Evolutionary conservation across 2,113 vertebrate genomes (phyloP), one percentile per base, ranked within the genome.

Genomic region (Raja brachyura): DNA sequence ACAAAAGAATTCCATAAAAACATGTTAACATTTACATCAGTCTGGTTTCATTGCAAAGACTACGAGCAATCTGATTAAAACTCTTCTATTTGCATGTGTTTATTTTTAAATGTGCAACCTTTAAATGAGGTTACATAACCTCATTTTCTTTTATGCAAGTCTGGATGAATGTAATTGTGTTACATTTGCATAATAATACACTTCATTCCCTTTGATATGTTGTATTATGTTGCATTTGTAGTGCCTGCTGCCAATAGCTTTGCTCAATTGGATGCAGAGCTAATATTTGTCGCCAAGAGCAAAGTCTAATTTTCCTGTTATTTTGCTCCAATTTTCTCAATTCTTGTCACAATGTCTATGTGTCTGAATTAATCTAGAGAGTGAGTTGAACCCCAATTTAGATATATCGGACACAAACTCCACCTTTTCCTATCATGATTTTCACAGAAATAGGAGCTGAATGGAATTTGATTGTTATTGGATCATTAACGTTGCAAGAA

Each of bases 81-180:
- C 59, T 31, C 83, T 86, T n/a, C 16, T 86, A 86, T 86, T 61
- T n/a, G 59, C 22, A 31, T 86, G 83, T 13, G n/a, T 88, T 88
- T n/a, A 88, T 63, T 63, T 63, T 88, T 88, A 88, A 88, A 63
- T 63, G 59, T 31, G 83, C 14, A 88, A 88, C 59, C 59, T 88
- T 88, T 88, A 88, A 88, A 88, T 85, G 54, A 88, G 83, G 13
- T 88, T 88, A 88, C 28, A 66, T 66, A 88, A 88, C n/a, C 75
- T 77, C 75, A 77, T 77, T 33, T 77, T 77, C 75, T 77, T 77
- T 77, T 33, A 77, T 77, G 75, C 28, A 88, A 33, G 59, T 63
- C 28, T 88, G 14, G 61, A 88, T 88, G 61, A 88, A 63, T 88
- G n/a, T 63, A 63, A 88, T 88, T 88, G 39, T 63, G 61, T 88